These are phyloP conservation scores for Geophilus truncorum DNA, from an alignment of 2,888 invertebrate species.

Conservation along the genomic window DNA sequence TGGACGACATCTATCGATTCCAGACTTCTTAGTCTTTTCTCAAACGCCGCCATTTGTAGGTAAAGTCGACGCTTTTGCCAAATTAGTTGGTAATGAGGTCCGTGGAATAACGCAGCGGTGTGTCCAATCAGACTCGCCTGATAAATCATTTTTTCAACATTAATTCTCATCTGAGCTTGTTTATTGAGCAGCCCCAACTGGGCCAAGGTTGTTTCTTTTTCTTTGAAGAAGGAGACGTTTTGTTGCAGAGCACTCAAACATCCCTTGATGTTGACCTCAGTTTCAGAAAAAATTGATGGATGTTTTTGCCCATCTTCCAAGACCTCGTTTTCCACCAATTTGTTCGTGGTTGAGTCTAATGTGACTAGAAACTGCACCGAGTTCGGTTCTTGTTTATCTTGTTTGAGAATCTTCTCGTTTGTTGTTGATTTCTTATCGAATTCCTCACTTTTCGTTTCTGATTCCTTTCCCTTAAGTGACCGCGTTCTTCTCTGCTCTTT, in stretches of 20 bases:
- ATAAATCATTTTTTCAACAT: not conserved
- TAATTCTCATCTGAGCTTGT: not conserved
- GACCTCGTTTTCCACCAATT: no score
- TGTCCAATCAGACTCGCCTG: not conserved
- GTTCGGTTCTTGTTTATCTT: slow-evolving; percentile 70
- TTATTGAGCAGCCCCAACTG: not conserved
- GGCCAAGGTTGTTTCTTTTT: not conserved
- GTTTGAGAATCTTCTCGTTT: slow-evolving; percentile 75
- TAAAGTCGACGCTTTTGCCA: not conserved
- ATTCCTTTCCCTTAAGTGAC: slow-evolving; percentile 67
- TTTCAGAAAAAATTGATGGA: no score
- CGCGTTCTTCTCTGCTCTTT: slow-evolving; percentile 73
- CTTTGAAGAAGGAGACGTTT: not conserved
- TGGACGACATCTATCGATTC: not conserved
- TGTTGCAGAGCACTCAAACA: not conserved
- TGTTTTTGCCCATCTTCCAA: no score
- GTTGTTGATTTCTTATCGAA: slow-evolving; percentile 74
- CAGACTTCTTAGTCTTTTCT: not conserved
- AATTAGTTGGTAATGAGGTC: no score
- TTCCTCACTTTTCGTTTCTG: no score
- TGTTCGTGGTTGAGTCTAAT: slow-evolving; percentile 64
- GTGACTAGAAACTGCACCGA: slow-evolving; percentile 74
- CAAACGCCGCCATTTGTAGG: not conserved
- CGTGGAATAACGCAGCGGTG: not conserved
- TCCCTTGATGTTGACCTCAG: not conserved